phyloP scores from a whole-genome alignment of 1,140 invertebrate species.

The Tigriopus japonicus region DNA sequence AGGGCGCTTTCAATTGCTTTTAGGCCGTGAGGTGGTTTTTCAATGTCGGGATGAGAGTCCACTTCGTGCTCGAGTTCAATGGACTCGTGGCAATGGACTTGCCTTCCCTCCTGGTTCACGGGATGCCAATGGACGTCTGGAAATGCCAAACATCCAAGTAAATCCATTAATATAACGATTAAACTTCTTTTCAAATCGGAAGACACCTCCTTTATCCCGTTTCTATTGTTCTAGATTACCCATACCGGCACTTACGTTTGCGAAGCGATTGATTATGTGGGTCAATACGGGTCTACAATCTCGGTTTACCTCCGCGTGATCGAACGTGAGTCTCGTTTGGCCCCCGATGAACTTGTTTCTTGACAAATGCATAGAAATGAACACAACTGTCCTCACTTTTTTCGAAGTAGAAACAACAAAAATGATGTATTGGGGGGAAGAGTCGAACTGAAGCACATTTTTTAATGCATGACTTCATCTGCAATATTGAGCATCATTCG shows the following conservation, averaged over 20 bases:
- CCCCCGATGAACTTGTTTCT: neutral
- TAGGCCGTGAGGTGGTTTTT: conserved; percentile 73
- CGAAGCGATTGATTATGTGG: conserved; percentile 46
- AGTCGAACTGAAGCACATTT: too few species aligned
- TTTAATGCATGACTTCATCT: too few species aligned
- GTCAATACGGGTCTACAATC: conserved; percentile 31
- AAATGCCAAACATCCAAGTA: conserved; percentile 62
- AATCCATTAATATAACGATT: too few species aligned
- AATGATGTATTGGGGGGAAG: neutral
- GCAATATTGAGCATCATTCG: too few species aligned
- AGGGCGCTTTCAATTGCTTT: conserved; percentile 49
- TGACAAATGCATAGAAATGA: too few species aligned
- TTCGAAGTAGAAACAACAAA: neutral
- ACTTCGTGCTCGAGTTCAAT: conserved; percentile 47
- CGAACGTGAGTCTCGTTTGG: conserved; percentile 46
- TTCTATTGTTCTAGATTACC: conserved; percentile 30
- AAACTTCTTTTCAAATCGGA: too few species aligned
- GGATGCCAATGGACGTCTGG: conserved; percentile 52
- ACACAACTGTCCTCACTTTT: neutral
- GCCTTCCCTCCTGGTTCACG: conserved; percentile 46
- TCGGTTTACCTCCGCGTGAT: conserved; percentile 46
- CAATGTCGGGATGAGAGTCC: conserved; percentile 73
- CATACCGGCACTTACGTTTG: conserved; percentile 62
- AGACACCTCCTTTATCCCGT: too few species aligned
- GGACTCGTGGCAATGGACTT: conserved; percentile 45